Conservation (phyloP, 2,113 vertebrate genomes). For the Aegithalos caudatus region DNA sequence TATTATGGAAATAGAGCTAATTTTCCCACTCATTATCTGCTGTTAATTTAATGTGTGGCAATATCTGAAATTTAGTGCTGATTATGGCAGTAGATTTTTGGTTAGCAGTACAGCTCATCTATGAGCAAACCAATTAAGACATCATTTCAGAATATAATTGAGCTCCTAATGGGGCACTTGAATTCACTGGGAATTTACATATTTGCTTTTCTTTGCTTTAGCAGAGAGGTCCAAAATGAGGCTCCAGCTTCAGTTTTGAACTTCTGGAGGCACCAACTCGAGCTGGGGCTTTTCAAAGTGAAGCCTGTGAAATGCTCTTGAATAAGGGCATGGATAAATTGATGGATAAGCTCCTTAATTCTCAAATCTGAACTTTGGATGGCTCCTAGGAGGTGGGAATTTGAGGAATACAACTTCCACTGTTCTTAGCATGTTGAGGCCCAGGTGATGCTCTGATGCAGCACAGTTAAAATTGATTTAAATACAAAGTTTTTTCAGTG, state of each 20-base stretch:
- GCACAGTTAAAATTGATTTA: not conserved
- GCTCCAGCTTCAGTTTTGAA: not conserved
- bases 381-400: not conserved
- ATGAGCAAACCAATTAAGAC: constrained; percentile 58
- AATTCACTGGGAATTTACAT: constrained; percentile 22
- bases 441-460: not conserved
- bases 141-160: constrained; percentile 54
- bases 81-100: constrained; percentile 43
- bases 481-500: not conserved
- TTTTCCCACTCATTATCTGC: constrained; percentile 41
- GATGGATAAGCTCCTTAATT: not conserved
- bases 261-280: not conserved
- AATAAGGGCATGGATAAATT: not conserved
- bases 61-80: constrained; percentile 22
- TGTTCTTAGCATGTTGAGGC: not conserved
- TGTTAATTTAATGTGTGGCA: constrained; percentile 48
- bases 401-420: not conserved
- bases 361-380: not conserved
- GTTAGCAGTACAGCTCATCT: constrained; percentile 14
- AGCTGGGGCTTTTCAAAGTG: not conserved
- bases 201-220: not conserved
- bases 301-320: not conserved
- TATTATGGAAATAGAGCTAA: constrained; percentile 13
- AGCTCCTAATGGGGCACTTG: constrained; percentile 34
- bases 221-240: constrained; percentile 6